Percentiles rank a stretch among this genome's conserved stretches.
These are phyloP conservation scores for Trissolcus brochymenae DNA, from an alignment of 2,888 invertebrate species.

Conservation along the genomic window DNA sequence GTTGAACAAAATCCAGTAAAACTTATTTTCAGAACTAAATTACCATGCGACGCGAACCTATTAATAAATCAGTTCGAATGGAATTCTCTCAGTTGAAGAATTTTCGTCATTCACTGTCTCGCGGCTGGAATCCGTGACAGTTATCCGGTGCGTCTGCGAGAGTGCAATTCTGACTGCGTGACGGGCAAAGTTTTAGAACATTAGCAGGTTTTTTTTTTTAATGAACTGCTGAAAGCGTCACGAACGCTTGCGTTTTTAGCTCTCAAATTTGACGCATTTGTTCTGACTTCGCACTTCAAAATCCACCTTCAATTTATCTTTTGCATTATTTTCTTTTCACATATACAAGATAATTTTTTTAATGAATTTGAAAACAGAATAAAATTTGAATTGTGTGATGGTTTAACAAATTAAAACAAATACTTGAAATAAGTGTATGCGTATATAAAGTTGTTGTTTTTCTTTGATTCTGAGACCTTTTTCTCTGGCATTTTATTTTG, in stretches of 20 bases:
- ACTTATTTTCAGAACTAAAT: conserved; percentile 8
- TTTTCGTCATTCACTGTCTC: conserved; percentile 45
- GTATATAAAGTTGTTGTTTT: not conserved
- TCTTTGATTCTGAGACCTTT: not conserved
- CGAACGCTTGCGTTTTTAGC: conserved; percentile 1
- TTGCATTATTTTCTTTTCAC: too few relatives aligned
- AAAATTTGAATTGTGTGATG: too few relatives aligned
- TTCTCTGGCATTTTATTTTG: not conserved
- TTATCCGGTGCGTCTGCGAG: conserved; percentile 33
- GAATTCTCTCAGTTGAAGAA: conserved; percentile 31
- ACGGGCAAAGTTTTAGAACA: conserved; percentile 26
- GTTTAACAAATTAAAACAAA: too few relatives aligned
- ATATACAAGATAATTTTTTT: too few relatives aligned
- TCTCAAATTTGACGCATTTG: not conserved
- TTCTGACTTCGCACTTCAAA: not conserved
- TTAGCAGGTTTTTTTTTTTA: conserved; percentile 35
- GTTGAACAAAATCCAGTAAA: too few relatives aligned
- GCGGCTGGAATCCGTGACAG: conserved; percentile 30
- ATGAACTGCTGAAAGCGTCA: conserved; percentile 40
- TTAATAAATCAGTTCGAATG: conserved; percentile 41
- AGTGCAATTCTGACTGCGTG: conserved; percentile 26
- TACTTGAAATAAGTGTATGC: too few relatives aligned
- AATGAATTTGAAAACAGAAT: too few relatives aligned
- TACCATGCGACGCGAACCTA: conserved; percentile 23
- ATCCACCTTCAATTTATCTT: too few relatives aligned